Percentiles rank a stretch among this genome's conserved stretches.
These are phyloP conservation scores for Alauda arvensis DNA, from an alignment of 2,797 vertebrate genomes.

Conservation along the genomic window DNA sequence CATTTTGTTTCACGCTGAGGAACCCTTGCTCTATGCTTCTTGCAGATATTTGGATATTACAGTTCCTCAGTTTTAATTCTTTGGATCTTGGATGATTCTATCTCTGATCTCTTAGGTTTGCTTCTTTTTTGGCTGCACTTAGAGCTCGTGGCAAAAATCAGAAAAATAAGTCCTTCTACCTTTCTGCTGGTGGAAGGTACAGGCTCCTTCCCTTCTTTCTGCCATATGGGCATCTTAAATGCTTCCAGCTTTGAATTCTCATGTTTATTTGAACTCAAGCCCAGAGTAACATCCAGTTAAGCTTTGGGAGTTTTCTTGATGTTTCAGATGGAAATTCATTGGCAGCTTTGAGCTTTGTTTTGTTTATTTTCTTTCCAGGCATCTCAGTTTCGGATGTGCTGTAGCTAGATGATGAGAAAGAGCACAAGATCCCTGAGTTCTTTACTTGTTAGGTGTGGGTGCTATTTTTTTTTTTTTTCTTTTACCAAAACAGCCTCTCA, in stretches of 20 bases:
- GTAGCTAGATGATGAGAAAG: background rate
- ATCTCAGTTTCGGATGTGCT: background rate
- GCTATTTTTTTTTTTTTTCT: background rate
- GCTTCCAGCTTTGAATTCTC: slow-evolving; percentile 4
- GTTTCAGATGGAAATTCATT: slow-evolving; percentile 4
- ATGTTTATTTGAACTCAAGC: slow-evolving; percentile 13
- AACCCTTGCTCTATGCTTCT: background rate
- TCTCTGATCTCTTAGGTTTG: background rate
- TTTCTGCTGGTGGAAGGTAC: background rate
- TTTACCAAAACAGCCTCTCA: background rate
- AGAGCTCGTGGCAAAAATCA: background rate
- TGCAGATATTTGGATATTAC: background rate
- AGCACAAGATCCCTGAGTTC: background rate
- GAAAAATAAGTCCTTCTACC: background rate
- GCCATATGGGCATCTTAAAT: background rate
- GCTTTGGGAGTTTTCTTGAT: slow-evolving; percentile 7
- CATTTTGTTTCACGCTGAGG: background rate
- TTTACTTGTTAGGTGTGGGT: too few species aligned
- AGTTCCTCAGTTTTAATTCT: background rate
- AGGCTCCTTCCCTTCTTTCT: background rate
- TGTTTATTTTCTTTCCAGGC: slow-evolving; percentile 19
- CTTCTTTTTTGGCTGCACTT: background rate
- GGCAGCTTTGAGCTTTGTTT: slow-evolving; percentile 4
- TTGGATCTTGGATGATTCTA: background rate
- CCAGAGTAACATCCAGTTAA: background rate